These are phyloP conservation scores for Lagorchestes hirsutus DNA, from an alignment of 2,797 vertebrate species.

Conservation along the genomic window DNA sequence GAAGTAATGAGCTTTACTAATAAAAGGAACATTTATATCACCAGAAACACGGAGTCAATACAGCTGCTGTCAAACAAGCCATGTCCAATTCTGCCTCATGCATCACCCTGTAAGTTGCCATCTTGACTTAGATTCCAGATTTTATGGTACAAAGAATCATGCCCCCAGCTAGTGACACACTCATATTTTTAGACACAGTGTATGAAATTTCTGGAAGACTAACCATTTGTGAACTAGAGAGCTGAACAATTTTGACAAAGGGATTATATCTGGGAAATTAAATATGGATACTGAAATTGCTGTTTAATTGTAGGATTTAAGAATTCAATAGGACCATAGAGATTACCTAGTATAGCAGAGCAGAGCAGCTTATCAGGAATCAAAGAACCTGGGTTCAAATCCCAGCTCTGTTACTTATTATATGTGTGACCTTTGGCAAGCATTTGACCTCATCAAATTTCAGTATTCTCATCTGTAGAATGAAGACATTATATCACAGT, in stretches of 20 bases:
- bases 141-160: constrained; percentile 53
- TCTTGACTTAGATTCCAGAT: constrained; percentile 46
- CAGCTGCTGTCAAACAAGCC: constrained; percentile 58
- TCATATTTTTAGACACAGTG: constrained; percentile 16
- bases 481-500: neutral
- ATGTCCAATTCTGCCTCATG: constrained; percentile 39
- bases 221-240: neutral
- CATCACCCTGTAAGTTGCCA: constrained; percentile 9
- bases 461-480: neutral
- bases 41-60: constrained; percentile 48
- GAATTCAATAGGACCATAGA: neutral
- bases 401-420: neutral
- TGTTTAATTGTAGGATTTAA: neutral
- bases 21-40: constrained; percentile 50
- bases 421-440: neutral
- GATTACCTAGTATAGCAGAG: neutral
- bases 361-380: neutral
- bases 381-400: neutral
- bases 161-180: constrained; percentile 15
- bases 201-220: constrained; percentile 20
- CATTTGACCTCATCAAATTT: neutral
- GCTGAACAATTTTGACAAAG: neutral
- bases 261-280: constrained; percentile 33
- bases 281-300: neutral
- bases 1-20: constrained; percentile 62